Base-by-base conservation (phyloP, 37 sponge, comb jelly and placozoan genomes). In the Diacarnus erythraeanus region DNA sequence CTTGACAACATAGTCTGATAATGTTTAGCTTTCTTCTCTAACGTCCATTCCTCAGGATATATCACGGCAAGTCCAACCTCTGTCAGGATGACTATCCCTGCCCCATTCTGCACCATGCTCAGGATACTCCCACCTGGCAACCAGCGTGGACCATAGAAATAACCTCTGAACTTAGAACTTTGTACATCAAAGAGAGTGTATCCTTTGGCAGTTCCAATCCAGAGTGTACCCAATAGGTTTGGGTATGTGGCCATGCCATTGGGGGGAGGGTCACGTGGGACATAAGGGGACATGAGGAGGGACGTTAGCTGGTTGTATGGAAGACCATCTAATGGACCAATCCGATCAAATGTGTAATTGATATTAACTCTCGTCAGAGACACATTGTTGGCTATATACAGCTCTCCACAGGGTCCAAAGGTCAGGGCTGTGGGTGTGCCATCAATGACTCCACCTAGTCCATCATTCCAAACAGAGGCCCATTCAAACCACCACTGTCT, bases 381-480 rank as follows among this genome's bases (percentile, higher is more conserved):
- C 37, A 86, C 84, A 60, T 93, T 93, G 64, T 86, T 93, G 0
- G 79, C 80, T 15, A 93, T 74, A 56, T 71, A 93, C 4, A 93
- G 71, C 22, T 83, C 83, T 8, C 94, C 94, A 57, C 79, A 38
- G 22, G 87, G 80, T 40, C 63, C 80, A 69, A 93, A 86, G 25
- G 81, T 44, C 64, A 93, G 42, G 12, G 90, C 68, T 0, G 84
- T 83, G 59, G 86, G 86, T 0, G 81, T 72, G 0, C 94, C 90
- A 75, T 93, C 94, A n/a, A 93, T 78, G 60, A 86, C 90, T 20
- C 94, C 94, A n/a, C 94, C 94, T 20, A 79, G 66, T 17, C 90
- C 84, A 6, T 76, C 63, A 29, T 71, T 35, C 94, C 94, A 89
- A 1, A 66, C 34, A 2, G 94, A 93, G 0, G 77, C 77, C 94